These are phyloP conservation scores for Ammospiza maritima DNA, from an alignment of 2,797 vertebrate species.

Conservation along the genomic window DNA sequence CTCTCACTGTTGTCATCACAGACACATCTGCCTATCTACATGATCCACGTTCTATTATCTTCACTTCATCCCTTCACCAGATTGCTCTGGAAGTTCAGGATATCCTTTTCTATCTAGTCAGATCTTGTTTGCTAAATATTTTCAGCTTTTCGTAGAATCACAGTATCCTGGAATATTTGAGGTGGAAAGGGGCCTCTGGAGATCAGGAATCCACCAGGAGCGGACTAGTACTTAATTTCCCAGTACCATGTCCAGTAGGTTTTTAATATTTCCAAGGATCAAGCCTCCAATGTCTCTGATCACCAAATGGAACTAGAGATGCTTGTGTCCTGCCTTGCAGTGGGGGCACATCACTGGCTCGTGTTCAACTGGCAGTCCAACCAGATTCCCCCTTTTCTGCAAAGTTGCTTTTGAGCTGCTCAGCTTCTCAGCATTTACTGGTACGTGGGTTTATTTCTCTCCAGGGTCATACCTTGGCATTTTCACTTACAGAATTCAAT, in stretches of 20 bases:
- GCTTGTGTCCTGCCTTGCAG: not conserved
- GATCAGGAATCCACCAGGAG: not conserved
- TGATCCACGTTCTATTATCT: not conserved
- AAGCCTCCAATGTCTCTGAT: not conserved
- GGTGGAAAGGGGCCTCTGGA: not conserved
- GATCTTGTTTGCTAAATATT: not conserved
- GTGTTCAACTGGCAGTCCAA: not conserved
- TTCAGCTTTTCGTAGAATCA: not conserved
- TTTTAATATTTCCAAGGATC: not conserved
- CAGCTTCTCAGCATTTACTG: not conserved
- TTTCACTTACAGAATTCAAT: not conserved
- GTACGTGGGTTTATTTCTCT: not conserved
- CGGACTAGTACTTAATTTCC: not conserved
- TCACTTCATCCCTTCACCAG: not conserved
- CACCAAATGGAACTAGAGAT: not conserved
- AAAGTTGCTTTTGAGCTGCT: not conserved
- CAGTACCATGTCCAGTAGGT: accelerated
- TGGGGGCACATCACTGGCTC: not conserved
- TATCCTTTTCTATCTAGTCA: not conserved
- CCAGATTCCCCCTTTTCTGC: not conserved
- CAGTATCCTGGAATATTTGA: not conserved
- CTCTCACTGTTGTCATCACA: not conserved
- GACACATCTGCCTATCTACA: not conserved
- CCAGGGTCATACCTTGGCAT: not conserved
- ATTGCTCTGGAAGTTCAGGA: not conserved